Conservation (phyloP, 2,888 invertebrate genomes). For the Anticlea derivata region DNA sequence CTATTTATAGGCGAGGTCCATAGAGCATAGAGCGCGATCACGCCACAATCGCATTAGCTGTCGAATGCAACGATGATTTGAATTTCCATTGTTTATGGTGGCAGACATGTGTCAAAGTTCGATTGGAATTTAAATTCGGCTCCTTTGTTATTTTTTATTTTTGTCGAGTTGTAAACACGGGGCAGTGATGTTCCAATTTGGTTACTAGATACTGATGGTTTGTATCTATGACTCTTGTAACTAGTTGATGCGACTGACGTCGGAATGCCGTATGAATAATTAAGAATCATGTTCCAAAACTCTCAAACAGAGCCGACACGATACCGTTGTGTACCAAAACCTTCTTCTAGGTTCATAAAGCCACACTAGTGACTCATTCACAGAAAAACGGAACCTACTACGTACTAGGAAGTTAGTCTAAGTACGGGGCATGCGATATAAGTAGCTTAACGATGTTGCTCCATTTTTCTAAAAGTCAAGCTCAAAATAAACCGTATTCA, state of each 20-base stretch:
- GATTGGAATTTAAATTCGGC: constrained; percentile 84
- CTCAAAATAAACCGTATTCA: no score
- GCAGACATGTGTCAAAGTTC: constrained; percentile 85
- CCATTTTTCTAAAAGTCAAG: no score
- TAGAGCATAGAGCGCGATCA: constrained; percentile 59
- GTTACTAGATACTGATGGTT: constrained; percentile 73
- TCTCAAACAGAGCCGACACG: constrained; percentile 32
- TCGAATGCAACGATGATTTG: constrained; percentile 80
- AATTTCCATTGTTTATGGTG: constrained; percentile 84
- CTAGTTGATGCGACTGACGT: constrained; percentile 74
- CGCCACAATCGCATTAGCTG: constrained; percentile 80
- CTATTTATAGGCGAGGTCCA: constrained; percentile 79
- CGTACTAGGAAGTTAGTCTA: background rate
- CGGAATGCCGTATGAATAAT: constrained; percentile 77
- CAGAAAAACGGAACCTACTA: background rate
- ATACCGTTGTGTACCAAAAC: constrained; percentile 27
- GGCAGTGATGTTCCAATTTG: constrained; percentile 81
- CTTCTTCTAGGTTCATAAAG: background rate
- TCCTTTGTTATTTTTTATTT: constrained; percentile 79
- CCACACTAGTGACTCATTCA: background rate
- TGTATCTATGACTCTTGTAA: constrained; percentile 76
- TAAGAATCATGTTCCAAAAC: constrained; percentile 69
- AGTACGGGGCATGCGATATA: no score
- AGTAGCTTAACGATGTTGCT: no score
- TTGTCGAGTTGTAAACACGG: constrained; percentile 82